Conservation (phyloP, 2,797 vertebrate species). For the Argentina silus region DNA sequence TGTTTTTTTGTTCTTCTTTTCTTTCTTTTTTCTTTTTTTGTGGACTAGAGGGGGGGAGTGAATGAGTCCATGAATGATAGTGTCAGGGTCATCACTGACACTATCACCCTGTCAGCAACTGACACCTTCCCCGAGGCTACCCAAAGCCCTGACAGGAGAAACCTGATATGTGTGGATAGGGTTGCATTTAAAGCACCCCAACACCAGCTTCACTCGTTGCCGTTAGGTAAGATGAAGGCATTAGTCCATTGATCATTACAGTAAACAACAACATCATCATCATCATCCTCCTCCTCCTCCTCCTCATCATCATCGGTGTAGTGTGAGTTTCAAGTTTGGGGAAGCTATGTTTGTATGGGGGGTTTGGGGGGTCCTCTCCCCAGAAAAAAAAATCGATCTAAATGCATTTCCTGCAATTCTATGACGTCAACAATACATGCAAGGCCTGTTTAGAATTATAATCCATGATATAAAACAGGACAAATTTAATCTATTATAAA, state of each 20-base stretch:
- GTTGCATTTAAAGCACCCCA: conserved; percentile 66
- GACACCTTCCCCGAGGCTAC: conserved; percentile 34
- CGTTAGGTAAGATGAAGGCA: not conserved
- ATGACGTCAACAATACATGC: too few species aligned
- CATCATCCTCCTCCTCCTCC: not conserved
- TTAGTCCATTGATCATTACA: conserved; percentile 3
- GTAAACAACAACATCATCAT: not conserved
- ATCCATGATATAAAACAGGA: not conserved
- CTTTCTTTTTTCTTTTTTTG: not conserved
- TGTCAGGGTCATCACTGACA: conserved; percentile 20
- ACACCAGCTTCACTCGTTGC: conserved; percentile 2
- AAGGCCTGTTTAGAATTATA: too few species aligned
- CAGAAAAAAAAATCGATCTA: too few species aligned
- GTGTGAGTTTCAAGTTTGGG: too few species aligned
- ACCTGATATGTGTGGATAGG: conserved; percentile 76
- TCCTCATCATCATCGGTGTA: not conserved
- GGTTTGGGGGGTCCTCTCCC: too few species aligned
- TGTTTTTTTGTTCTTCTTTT: not conserved
- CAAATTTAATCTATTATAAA: not conserved
- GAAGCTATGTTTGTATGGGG: too few species aligned
- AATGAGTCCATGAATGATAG: conserved; percentile 57
- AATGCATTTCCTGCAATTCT: too few species aligned
- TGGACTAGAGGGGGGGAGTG: conserved; percentile 28
- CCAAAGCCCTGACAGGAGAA: conserved; percentile 62
- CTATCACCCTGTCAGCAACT: conserved; percentile 16